Evolutionary conservation across 2,797 vertebrate genomes (phyloP).

Genomic region (Craterocephalus amniculus): DNA sequence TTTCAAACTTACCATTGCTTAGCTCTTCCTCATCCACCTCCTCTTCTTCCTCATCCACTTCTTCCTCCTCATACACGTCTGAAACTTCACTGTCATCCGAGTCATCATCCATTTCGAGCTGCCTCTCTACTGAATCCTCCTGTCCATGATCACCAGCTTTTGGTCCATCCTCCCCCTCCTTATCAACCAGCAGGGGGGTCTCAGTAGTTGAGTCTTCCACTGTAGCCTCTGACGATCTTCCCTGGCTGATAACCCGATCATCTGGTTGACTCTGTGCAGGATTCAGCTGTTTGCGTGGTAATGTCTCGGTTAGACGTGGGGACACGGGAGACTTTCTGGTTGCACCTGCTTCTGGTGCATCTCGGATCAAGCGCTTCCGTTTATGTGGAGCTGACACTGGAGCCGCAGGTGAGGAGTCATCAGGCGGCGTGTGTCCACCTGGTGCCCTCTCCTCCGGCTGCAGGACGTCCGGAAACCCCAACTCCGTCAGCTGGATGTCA

Average conservation of each 20-base stretch:
- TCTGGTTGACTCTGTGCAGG: not conserved
- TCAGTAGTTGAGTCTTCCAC: not conserved
- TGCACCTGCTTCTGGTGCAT: constrained; percentile 5
- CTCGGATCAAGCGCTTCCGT: not conserved
- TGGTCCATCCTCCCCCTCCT: not conserved
- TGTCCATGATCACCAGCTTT: not conserved
- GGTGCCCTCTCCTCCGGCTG: constrained; percentile 23
- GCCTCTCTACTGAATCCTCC: not conserved
- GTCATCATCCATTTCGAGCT: constrained; percentile 32
- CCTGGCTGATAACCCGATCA: too few species aligned
- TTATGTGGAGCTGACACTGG: constrained; percentile 14
- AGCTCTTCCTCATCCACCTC: constrained; percentile 50
- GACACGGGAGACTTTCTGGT: not conserved
- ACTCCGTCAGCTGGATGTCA: constrained; percentile 83
- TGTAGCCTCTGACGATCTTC: not conserved
- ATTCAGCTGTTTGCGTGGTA: not conserved
- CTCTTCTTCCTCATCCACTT: constrained; percentile 63
- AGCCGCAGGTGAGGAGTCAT: constrained; percentile 14
- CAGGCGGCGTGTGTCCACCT: constrained; percentile 31
- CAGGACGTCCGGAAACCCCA: constrained; percentile 77
- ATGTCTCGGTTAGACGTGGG: not conserved
- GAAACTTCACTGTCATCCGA: constrained; percentile 77
- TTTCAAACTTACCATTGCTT: constrained; percentile 51
- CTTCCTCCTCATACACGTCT: constrained; percentile 69
- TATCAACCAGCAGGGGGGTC: not conserved